These are phyloP conservation scores for Aphidoletes aphidimyza DNA, from an alignment of 2,888 invertebrate species.

Conservation along the genomic window DNA sequence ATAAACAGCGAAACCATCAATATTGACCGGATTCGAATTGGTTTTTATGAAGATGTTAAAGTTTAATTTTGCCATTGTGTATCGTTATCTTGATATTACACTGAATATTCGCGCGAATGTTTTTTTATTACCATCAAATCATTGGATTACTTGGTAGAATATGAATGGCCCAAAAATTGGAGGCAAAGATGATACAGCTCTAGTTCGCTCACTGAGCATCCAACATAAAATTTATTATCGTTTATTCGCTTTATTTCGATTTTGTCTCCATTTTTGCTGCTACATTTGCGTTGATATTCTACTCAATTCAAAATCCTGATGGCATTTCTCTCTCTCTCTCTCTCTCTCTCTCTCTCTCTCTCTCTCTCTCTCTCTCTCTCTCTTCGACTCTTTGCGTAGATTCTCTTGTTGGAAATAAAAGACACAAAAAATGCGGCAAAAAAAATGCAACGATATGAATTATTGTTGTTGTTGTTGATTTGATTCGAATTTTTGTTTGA, in stretches of 20 bases:
- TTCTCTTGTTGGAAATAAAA: no score
- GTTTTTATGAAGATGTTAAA: constrained; percentile 37
- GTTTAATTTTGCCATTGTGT: background rate
- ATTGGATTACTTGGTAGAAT: no score
- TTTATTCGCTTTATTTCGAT: background rate
- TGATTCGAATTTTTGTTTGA: no score
- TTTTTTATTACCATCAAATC: background rate
- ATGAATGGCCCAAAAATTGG: no score
- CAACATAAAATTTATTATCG: background rate
- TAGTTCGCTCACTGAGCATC: background rate
- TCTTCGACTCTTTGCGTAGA: no score
- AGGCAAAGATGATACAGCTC: background rate
- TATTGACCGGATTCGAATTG: background rate
- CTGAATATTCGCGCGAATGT: background rate
- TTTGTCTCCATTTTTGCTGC: background rate
- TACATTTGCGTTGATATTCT: background rate
- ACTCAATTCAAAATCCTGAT: background rate
- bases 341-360: no score
- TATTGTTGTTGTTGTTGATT: no score
- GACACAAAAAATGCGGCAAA: background rate
- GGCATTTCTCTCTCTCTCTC: no score
- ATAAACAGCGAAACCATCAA: background rate
- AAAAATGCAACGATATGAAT: background rate
- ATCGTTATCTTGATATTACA: background rate
- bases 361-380: no score